phyloP scores from a whole-genome alignment of 2,113 vertebrate genomes.

The Oceanodroma tethys region DNA sequence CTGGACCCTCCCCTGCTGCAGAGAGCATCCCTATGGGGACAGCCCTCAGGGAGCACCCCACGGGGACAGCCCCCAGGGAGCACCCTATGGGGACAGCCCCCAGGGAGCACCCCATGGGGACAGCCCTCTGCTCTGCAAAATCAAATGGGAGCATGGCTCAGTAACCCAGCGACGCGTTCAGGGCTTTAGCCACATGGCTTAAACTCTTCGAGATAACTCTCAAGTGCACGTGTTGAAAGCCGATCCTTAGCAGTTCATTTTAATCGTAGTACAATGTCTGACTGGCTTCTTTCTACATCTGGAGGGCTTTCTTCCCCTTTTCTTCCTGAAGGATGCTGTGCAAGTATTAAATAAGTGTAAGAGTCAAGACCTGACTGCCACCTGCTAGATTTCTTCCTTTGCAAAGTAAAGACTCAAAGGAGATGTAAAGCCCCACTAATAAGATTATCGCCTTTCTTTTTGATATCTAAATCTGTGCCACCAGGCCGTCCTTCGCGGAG shows the following conservation, averaged over 20 bases:
- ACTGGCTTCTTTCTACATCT: neutral
- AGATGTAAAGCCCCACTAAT: slow-evolving; percentile 57
- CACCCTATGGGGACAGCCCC: neutral
- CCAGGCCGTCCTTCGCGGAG: slow-evolving; percentile 54
- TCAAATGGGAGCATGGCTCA: accelerated
- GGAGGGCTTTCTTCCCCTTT: neutral
- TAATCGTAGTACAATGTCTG: neutral
- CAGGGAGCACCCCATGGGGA: accelerated
- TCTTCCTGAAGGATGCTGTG: neutral
- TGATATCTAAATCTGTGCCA: slow-evolving; percentile 57
- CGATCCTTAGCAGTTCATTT: neutral
- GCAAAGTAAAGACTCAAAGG: slow-evolving; percentile 31
- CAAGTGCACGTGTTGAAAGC: neutral
- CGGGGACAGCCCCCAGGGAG: neutral
- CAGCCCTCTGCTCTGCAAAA: neutral
- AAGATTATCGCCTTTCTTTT: slow-evolving; percentile 46
- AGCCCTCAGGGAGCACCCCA: neutral
- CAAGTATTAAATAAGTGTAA: neutral
- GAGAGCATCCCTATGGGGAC: accelerated
- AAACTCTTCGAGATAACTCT: neutral
- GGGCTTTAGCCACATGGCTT: neutral
- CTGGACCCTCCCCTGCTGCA: accelerated
- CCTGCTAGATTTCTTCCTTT: slow-evolving; percentile 32
- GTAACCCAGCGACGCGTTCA: accelerated
- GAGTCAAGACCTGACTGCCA: slow-evolving; percentile 10